Conservation (phyloP, 2,797 vertebrate genomes). For the Scarus forsteni region DNA sequence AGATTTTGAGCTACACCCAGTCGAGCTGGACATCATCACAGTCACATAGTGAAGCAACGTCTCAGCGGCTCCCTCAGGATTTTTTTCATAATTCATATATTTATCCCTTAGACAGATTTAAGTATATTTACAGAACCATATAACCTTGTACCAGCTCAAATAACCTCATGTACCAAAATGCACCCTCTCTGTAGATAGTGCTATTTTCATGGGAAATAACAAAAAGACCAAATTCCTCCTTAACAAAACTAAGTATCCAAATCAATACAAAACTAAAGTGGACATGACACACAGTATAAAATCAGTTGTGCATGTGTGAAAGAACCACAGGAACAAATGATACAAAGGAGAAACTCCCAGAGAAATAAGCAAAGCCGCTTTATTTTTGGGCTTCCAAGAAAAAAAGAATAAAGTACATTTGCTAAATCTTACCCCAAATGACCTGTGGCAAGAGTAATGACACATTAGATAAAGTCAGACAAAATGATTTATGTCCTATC, state of each 20-base stretch:
- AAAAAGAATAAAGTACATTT: constrained; percentile 53
- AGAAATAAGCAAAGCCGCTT: constrained; percentile 65
- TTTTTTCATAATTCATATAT: constrained; percentile 40
- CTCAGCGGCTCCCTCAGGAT: constrained; percentile 33
- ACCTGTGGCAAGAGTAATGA: constrained; percentile 57
- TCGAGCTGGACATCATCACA: constrained; percentile 63
- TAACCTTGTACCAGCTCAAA: constrained; percentile 54
- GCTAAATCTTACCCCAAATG: constrained; percentile 61
- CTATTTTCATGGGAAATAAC: no score
- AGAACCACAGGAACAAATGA: constrained; percentile 41
- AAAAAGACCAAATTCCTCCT: no score
- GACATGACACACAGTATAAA: no score
- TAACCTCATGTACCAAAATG: constrained; percentile 63
- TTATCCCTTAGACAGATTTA: constrained; percentile 41
- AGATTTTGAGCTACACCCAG: constrained; percentile 70
- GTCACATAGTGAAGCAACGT: constrained; percentile 54
- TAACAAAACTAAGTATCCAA: no score
- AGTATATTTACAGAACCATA: constrained; percentile 67
- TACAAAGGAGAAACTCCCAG: constrained; percentile 44
- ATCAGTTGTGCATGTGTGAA: no score
- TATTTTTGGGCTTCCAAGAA: constrained; percentile 59
- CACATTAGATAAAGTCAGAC: constrained; percentile 55
- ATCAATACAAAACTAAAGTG: no score
- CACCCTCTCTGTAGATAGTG: constrained; percentile 17
- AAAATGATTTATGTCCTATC: constrained; percentile 37